phyloP scores from a whole-genome alignment of 2,797 vertebrate genomes.

The Protonibea diacanthus region DNA sequence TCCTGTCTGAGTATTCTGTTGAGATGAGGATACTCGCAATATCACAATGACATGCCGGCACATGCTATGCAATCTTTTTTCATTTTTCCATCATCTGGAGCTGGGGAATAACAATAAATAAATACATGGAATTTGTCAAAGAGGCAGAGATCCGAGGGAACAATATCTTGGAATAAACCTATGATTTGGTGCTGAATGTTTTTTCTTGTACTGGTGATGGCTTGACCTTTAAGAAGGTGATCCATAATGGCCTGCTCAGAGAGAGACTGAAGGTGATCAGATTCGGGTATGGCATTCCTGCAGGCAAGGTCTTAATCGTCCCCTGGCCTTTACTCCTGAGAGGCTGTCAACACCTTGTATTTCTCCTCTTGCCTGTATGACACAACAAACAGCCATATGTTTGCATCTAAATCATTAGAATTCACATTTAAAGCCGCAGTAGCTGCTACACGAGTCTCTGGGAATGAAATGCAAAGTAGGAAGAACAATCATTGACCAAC shows the following conservation, averaged over 20 bases:
- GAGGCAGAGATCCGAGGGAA: background rate
- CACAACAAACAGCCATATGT: conserved; percentile 10
- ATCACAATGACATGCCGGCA: background rate
- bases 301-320: conserved; percentile 56
- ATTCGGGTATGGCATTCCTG: conserved; percentile 30
- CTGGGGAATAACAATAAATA: conserved; percentile 15
- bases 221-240: conserved; percentile 68
- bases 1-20: conserved; percentile 24
- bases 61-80: background rate
- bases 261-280: conserved; percentile 51
- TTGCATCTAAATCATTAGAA: conserved; percentile 1
- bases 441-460: background rate
- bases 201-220: conserved; percentile 43
- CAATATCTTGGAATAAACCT: conserved; percentile 18
- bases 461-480: background rate
- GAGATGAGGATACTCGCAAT: conserved; percentile 12
- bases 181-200: conserved; percentile 44
- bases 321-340: conserved; percentile 55
- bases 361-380: conserved; percentile 45
- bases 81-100: conserved; percentile 6
- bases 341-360: conserved; percentile 54
- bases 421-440: background rate
- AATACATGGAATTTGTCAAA: conserved; percentile 25
- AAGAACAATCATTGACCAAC: conserved; percentile 4
- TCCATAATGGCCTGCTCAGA: conserved; percentile 57